Conservation (phyloP, 2,113 vertebrate species). For the Saccopteryx bilineata region DNA sequence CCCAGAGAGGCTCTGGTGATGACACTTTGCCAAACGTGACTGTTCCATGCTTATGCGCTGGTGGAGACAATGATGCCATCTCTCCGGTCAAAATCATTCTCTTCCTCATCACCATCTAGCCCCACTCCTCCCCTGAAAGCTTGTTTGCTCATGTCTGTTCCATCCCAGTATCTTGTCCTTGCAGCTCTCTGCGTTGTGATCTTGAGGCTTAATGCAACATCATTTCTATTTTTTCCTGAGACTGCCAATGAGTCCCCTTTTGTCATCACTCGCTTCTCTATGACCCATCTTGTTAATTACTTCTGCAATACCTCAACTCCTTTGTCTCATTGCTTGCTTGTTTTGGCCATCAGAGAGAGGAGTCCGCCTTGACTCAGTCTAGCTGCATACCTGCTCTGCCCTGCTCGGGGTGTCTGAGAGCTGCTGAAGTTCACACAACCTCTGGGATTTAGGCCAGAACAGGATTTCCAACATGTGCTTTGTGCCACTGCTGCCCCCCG, state of each 20-base stretch:
- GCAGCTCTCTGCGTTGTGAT: background rate
- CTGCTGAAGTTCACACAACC: background rate
- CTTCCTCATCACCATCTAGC: too few species aligned
- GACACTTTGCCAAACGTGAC: too few species aligned
- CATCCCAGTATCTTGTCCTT: background rate
- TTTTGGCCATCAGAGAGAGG: too few species aligned
- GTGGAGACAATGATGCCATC: background rate
- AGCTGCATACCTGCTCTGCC: background rate
- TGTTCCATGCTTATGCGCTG: accelerated
- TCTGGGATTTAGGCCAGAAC: background rate
- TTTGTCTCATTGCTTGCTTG: background rate
- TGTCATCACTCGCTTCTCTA: background rate
- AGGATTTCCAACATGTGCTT: background rate
- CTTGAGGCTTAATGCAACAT: accelerated
- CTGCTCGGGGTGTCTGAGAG: background rate
- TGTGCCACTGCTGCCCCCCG: too few species aligned
- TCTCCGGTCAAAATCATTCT: too few species aligned
- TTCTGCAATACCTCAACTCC: background rate
- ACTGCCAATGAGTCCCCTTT: background rate
- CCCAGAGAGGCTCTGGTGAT: background rate
- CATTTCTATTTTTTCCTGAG: background rate
- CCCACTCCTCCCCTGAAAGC: background rate
- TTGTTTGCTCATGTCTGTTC: background rate
- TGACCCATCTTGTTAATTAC: too few species aligned
- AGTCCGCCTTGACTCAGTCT: background rate